Percentiles rank a stretch among this genome's conserved stretches.
Evolutionary conservation across 2,888 invertebrate genomes (phyloP).

Genomic region (Muschampia plurimacula): DNA sequence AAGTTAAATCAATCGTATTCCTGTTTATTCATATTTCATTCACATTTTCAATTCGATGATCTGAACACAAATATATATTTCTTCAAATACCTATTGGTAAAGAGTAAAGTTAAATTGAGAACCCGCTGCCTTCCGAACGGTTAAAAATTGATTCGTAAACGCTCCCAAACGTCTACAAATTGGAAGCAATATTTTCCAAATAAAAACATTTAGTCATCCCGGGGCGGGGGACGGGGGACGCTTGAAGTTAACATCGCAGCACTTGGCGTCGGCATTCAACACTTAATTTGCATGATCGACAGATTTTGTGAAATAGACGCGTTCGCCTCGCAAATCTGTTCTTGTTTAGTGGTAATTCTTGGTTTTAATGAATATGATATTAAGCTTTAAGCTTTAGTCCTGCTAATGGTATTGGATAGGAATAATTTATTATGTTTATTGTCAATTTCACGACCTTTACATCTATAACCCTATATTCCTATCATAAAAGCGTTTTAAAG

Average conservation of each 20-base stretch:
- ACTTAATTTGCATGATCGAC: conserved; percentile 25
- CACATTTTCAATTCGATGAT: too few species aligned
- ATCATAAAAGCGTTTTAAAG: conserved; percentile 2
- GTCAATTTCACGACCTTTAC: too few species aligned
- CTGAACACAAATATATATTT: too few species aligned
- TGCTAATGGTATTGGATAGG: too few species aligned
- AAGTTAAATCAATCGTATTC: too few species aligned
- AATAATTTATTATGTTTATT: too few species aligned
- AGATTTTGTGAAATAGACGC: neutral
- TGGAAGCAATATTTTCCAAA: neutral
- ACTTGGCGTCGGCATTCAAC: neutral
- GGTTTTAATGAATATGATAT: neutral
- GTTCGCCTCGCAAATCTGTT: too few species aligned
- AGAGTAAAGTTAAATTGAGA: too few species aligned
- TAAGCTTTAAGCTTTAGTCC: too few species aligned
- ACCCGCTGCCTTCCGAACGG: neutral
- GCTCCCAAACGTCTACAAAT: neutral
- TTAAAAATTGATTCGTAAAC: conserved; percentile 1
- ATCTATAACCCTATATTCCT: too few species aligned
- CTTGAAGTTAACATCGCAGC: neutral
- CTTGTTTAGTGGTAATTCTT: neutral
- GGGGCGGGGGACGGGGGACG: neutral
- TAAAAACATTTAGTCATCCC: neutral
- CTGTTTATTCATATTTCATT: too few species aligned
- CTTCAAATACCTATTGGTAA: too few species aligned